These are phyloP conservation scores for Fistularia tabacaria DNA, from an alignment of 2,797 vertebrate species.

Conservation along the genomic window DNA sequence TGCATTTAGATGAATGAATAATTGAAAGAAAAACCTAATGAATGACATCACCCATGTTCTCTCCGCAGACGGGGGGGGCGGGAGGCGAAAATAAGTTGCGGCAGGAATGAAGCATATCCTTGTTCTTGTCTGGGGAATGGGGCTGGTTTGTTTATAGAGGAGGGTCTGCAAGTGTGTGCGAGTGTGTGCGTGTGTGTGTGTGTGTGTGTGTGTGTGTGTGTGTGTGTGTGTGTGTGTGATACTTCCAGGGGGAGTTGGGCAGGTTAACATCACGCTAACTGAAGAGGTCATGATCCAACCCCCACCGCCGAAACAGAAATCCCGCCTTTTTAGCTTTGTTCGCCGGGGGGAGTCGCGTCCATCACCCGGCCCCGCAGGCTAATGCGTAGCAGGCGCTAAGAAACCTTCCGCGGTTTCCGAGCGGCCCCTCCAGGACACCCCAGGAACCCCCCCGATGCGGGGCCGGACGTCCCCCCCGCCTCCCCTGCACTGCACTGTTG, in stretches of 20 bases:
- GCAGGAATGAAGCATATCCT: constrained; percentile 17
- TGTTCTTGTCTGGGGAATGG: constrained; percentile 17
- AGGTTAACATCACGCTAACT: constrained; percentile 67
- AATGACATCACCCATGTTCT: too few species aligned
- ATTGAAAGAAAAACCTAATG: too few species aligned
- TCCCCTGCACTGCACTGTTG: too few species aligned
- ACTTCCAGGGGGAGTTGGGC: constrained; percentile 34
- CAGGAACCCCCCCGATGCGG: too few species aligned
- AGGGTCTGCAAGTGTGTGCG: too few species aligned
- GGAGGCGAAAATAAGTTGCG: constrained; percentile 1
- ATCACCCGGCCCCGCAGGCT: not conserved
- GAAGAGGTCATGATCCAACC: constrained; percentile 41
- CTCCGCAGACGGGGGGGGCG: constrained; percentile 20
- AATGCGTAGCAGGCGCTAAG: too few species aligned
- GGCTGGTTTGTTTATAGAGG: constrained; percentile 58
- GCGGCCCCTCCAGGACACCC: too few species aligned
- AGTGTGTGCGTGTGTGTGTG: not conserved
- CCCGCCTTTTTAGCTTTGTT: constrained; percentile 6
- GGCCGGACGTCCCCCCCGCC: too few species aligned
- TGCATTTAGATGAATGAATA: constrained; percentile 35
- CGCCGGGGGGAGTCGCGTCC: constrained; percentile 5
- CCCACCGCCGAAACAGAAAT: not conserved
- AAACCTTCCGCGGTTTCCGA: too few species aligned
- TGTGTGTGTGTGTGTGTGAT: constrained; percentile 14
- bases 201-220: constrained; percentile 16